phyloP scores from a whole-genome alignment of 2,797 vertebrate species.

The Etheostoma nigrum region DNA sequence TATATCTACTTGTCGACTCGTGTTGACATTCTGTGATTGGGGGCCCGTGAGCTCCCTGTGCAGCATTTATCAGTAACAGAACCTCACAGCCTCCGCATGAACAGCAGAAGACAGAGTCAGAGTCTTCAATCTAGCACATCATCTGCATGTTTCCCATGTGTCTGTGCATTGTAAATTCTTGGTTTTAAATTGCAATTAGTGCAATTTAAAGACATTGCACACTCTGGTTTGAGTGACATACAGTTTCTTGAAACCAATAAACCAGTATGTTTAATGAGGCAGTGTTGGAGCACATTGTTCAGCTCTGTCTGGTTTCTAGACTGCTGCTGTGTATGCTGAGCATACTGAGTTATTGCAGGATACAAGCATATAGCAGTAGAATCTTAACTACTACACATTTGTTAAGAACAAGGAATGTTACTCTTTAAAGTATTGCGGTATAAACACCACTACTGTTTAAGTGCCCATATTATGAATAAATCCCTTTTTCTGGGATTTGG shows the following conservation, averaged over 20 bases:
- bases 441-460: background rate
- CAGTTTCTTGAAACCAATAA: background rate
- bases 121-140: background rate
- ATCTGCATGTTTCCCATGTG: background rate
- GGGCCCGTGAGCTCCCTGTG: constrained; percentile 11
- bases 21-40: constrained; percentile 21
- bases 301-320: background rate
- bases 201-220: constrained; percentile 4
- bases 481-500: no score
- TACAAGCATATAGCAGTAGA: background rate
- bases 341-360: constrained; percentile 4
- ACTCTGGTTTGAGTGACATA: constrained; percentile 2
- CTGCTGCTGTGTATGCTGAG: background rate
- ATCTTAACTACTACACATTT: background rate
- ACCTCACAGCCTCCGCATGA: background rate
- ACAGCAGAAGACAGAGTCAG: constrained; percentile 4
- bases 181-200: background rate
- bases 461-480: no score
- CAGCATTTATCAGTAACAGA: constrained; percentile 26
- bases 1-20: background rate
- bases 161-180: constrained; percentile 2
- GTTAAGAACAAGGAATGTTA: background rate
- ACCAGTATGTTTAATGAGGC: constrained; percentile 16
- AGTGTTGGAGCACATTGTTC: constrained; percentile 6
- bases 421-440: background rate